Base-by-base conservation (phyloP, 2,888 invertebrate genomes). In the Acleris emargana region DNA sequence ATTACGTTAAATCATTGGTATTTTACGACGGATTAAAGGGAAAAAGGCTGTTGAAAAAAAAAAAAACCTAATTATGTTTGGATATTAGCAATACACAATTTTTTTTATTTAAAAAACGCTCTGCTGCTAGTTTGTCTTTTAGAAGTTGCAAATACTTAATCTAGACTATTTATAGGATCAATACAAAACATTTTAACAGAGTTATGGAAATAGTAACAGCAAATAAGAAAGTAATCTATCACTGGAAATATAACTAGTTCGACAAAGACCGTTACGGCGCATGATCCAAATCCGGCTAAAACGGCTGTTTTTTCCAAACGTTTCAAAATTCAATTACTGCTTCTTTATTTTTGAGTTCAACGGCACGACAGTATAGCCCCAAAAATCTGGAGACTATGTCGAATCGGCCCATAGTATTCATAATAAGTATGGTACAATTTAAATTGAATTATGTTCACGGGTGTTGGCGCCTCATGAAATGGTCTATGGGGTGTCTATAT, bases 391-490 rank as follows among this genome's bases (percentile, higher is more conserved):
- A 83, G 68, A 67, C 74, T 84, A 85, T 83, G 73, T 79, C 88
- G 86, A 88, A 90, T 87, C 81, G 82, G 70, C 84, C 77, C 87
- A 84, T 84, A 78, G 77, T 77, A 76, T 75, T 79, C 73, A 80
- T 86, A 87, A 88, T 88, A 87, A 86, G 80, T 79, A 78, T 82
- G 80, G 81, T 84, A 81, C 82, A 84, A 86, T 89, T 85, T 84
- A 91, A 91, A 92, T 91, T 91, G 87, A 86, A 92, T 92, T 91
- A 91, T 71, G 81, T 89, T 90, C 91, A 91, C 86, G 91, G 81
- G 81, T 72, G 77, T 89, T 88, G 78, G 74, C 77, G 85, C 73
- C 81, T 89, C 82, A 89, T 89, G 88, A 87, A 87, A 88, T 78
- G 82, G 86, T 87, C 90, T 82, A 88, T 91, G 89, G 91, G 88